Evolutionary conservation across 2,113 vertebrate species (phyloP).

Genomic region (Dolichallabes microphthalmus): DNA sequence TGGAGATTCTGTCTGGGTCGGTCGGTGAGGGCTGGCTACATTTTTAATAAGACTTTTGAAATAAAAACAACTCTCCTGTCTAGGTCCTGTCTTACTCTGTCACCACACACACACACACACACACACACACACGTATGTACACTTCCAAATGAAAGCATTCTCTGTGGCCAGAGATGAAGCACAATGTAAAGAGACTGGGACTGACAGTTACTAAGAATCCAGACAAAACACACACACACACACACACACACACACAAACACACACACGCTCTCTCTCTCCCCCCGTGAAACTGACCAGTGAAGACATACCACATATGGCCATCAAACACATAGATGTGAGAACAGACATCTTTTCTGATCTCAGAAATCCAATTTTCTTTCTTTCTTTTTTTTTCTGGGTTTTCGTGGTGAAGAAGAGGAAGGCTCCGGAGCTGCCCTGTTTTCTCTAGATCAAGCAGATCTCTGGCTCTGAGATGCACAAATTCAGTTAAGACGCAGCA

Average conservation of each 20-base stretch:
- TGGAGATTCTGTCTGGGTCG: neutral
- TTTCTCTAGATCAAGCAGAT: conserved; percentile 44
- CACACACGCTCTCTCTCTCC: conserved; percentile 27
- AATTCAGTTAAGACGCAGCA: conserved; percentile 42
- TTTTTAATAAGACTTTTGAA: conserved; percentile 52
- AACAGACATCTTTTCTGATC: conserved; percentile 51
- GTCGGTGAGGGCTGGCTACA: conserved; percentile 32
- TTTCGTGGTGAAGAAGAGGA: conserved; percentile 9
- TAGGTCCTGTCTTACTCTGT: conserved; percentile 41
- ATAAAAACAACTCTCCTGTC: conserved; percentile 53
- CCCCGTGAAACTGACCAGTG: conserved; percentile 30
- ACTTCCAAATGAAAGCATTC: neutral
- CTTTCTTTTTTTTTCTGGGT: neutral
- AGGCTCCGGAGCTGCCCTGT: conserved; percentile 25
- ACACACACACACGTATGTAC: conserved; percentile 17
- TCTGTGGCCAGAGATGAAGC: neutral
- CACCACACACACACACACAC: conserved; percentile 38
- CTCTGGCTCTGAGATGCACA: conserved; percentile 38
- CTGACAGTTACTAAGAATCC: conserved; percentile 25
- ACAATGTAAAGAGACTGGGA: neutral
- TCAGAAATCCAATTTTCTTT: conserved; percentile 42
- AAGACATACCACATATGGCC: conserved; percentile 28
- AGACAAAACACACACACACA: neutral
- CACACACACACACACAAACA: neutral
- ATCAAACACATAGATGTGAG: conserved; percentile 47